A percentile compares a stretch with the other conserved stretches of the same genome.
Evolutionary conservation across 2,888 invertebrate species (phyloP).

Genomic region (Perithous albicinctus): DNA sequence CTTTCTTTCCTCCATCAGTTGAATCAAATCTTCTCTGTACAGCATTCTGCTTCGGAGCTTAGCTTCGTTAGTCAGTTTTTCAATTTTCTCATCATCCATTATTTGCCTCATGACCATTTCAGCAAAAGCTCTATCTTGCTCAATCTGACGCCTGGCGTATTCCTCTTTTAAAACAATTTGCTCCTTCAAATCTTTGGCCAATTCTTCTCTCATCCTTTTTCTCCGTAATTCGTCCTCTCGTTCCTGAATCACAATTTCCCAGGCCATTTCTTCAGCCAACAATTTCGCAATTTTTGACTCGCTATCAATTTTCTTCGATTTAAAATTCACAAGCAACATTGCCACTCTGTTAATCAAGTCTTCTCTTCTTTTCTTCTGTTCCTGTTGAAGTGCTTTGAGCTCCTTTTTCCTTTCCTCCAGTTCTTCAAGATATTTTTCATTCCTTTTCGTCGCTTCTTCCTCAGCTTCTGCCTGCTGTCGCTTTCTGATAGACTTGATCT

Average conservation of each 20-base stretch:
- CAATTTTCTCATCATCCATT: constrained; percentile 75
- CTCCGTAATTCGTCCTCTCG: constrained; percentile 70
- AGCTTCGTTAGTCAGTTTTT: constrained; percentile 73
- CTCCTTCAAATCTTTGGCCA: constrained; percentile 71
- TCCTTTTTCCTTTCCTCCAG: constrained; percentile 69
- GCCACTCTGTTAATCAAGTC: constrained; percentile 66
- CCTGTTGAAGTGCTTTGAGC: constrained; percentile 44
- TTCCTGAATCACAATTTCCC: constrained; percentile 70
- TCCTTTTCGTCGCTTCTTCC: constrained; percentile 57
- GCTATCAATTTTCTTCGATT: constrained; percentile 41
- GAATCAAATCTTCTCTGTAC: constrained; percentile 76
- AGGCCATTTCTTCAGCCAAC: constrained; percentile 74
- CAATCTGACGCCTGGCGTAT: constrained; percentile 70
- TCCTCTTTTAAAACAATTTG: constrained; percentile 76
- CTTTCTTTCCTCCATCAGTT: constrained; percentile 75
- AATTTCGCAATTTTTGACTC: constrained; percentile 70
- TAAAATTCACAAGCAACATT: constrained; percentile 67
- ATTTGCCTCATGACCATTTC: constrained; percentile 75
- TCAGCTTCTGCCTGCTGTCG: constrained; percentile 62
- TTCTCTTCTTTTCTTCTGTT: constrained; percentile 66
- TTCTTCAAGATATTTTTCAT: constrained; percentile 68
- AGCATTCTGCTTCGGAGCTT: constrained; percentile 71
- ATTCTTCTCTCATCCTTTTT: constrained; percentile 65
- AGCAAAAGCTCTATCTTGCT: constrained; percentile 75
- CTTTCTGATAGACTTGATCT: constrained; percentile 71